phyloP scores from a whole-genome alignment of 1,140 invertebrate genomes.

The Lerema accius region DNA sequence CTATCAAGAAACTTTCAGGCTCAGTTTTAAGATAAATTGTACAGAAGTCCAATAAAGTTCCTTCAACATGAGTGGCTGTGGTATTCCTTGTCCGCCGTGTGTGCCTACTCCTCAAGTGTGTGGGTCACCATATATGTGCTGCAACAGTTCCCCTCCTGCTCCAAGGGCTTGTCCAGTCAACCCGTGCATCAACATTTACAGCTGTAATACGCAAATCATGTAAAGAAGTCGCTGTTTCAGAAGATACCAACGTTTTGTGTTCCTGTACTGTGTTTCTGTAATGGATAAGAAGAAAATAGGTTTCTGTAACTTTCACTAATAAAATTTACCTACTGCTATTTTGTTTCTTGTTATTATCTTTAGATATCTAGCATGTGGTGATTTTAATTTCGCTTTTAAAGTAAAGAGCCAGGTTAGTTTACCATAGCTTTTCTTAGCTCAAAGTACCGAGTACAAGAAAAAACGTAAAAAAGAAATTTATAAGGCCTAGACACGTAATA shows the following conservation, averaged over 20 bases:
- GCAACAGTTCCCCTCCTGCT: conserved; percentile 47
- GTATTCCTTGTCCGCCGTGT: conserved; percentile 35
- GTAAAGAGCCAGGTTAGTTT: too few relatives aligned
- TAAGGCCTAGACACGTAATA: too few relatives aligned
- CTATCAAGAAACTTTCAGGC: conserved; percentile 2
- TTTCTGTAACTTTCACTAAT: conserved; percentile 9
- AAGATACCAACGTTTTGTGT: background rate
- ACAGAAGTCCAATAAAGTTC: conserved; percentile 27
- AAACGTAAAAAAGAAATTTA: too few relatives aligned
- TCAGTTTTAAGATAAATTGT: conserved; percentile 24
- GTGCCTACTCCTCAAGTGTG: conserved; percentile 33
- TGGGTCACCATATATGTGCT: conserved; percentile 45
- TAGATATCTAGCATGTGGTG: too few relatives aligned
- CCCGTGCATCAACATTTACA: conserved; percentile 75
- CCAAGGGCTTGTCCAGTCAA: conserved; percentile 54
- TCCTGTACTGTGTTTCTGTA: background rate
- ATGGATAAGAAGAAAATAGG: background rate
- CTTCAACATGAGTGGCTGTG: conserved; percentile 45
- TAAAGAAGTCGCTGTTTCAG: conserved; percentile 35
- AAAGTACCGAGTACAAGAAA: too few relatives aligned
- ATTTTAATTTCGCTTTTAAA: too few relatives aligned
- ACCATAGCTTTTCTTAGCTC: too few relatives aligned
- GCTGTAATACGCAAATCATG: conserved; percentile 71
- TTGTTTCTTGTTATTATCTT: too few relatives aligned
- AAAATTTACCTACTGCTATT: too few relatives aligned